A percentile compares a stretch with the other conserved stretches of the same genome.
These are phyloP conservation scores for Merluccius polli DNA, from an alignment of 2,797 vertebrate genomes.

Conservation along the genomic window DNA sequence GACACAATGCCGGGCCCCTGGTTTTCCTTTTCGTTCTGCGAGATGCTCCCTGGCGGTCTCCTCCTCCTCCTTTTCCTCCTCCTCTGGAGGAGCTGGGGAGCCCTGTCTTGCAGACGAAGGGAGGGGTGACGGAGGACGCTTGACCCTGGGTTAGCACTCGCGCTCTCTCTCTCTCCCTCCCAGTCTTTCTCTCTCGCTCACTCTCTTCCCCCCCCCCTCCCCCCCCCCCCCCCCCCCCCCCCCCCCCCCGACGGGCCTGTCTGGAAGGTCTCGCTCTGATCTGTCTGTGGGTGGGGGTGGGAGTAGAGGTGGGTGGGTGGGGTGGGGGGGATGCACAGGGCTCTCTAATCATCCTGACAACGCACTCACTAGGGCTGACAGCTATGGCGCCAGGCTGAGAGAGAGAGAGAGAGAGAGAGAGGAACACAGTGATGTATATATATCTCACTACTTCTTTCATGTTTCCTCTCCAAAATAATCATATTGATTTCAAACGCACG, in stretches of 20 bases:
- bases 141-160: background rate
- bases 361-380: slow-evolving; percentile 67
- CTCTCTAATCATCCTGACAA: slow-evolving; percentile 69
- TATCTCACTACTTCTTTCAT: background rate
- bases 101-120: background rate
- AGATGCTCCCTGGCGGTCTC: too few species aligned
- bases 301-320: too few species aligned
- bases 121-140: background rate
- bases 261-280: background rate
- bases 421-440: background rate
- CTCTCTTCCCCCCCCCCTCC: background rate
- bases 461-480: background rate
- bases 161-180: background rate
- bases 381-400: slow-evolving; percentile 51
- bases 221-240: too few species aligned
- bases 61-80: too few species aligned
- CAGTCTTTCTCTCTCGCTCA: too few species aligned
- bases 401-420: slow-evolving; percentile 33
- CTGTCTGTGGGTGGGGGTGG: background rate
- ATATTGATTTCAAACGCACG: background rate
- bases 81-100: too few species aligned
- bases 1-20: too few species aligned
- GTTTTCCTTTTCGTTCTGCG: too few species aligned
- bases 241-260: background rate
- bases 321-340: background rate